Conservation (phyloP, 1,140 invertebrate species). For the Archivesica marissinica region DNA sequence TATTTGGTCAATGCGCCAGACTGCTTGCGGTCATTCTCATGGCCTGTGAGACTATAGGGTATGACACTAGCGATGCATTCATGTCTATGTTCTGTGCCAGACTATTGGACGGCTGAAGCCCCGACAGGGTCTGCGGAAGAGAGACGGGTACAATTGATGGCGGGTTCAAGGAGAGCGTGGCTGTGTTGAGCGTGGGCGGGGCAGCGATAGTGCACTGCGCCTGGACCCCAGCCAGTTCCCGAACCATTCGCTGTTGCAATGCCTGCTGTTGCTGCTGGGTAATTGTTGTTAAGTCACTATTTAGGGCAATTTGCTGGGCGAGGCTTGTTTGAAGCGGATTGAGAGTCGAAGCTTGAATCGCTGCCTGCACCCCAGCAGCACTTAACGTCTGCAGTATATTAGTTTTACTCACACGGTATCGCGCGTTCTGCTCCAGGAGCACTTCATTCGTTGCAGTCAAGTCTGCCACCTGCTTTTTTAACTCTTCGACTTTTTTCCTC, state of each 20-base stretch:
- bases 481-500: constrained; percentile 89
- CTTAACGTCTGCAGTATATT: constrained; percentile 71
- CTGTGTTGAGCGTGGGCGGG: constrained; percentile 70
- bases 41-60: constrained; percentile 89
- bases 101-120: constrained; percentile 58
- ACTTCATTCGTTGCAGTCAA: constrained; percentile 93
- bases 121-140: constrained; percentile 71
- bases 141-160: constrained; percentile 79
- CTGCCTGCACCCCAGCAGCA: constrained; percentile 64
- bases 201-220: constrained; percentile 64
- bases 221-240: constrained; percentile 68
- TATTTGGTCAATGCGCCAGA: constrained; percentile 75
- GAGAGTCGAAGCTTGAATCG: constrained; percentile 63
- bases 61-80: constrained; percentile 87
- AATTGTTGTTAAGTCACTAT: constrained; percentile 78
- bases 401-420: constrained; percentile 88
- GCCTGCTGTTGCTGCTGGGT: constrained; percentile 77
- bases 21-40: constrained; percentile 82
- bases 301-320: constrained; percentile 81
- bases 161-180: constrained; percentile 75
- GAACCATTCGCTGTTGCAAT: constrained; percentile 74
- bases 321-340: constrained; percentile 74
- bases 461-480: constrained; percentile 89
- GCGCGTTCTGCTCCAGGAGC: constrained; percentile 91
- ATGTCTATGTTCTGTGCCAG: constrained; percentile 62